Conservation (phyloP, 2,113 vertebrate species). For the Aplodontia rufa region DNA sequence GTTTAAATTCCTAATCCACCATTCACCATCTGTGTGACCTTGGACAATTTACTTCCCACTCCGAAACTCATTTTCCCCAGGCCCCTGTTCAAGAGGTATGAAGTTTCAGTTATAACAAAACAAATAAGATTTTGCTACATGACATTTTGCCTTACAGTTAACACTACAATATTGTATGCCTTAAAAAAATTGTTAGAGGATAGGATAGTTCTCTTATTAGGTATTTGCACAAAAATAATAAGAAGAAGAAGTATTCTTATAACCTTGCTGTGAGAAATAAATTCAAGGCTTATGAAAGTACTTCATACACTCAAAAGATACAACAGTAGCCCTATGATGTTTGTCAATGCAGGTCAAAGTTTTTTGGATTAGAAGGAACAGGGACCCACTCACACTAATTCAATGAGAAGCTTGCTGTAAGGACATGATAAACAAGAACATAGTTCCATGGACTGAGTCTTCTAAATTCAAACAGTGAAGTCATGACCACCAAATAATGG, state of each 20-base stretch:
- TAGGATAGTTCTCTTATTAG: not conserved
- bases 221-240: not conserved
- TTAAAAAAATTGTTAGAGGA: not conserved
- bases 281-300: not conserved
- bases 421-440: not conserved
- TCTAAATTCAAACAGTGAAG: not conserved
- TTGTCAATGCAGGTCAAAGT: not conserved
- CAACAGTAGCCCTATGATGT: not conserved
- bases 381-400: not conserved
- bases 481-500: not conserved
- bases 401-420: not conserved
- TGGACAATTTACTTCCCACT: not conserved
- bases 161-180: too few relatives aligned
- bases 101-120: not conserved
- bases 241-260: not conserved
- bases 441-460: not conserved
- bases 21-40: not conserved
- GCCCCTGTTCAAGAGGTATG: not conserved
- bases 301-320: not conserved
- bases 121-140: not conserved
- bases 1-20: not conserved
- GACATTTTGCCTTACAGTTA: not conserved
- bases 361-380: not conserved
- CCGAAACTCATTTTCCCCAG: not conserved
- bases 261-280: not conserved